Evolutionary conservation across 2,797 vertebrate species (phyloP).

Genomic region (Phoxinus dragarum): DNA sequence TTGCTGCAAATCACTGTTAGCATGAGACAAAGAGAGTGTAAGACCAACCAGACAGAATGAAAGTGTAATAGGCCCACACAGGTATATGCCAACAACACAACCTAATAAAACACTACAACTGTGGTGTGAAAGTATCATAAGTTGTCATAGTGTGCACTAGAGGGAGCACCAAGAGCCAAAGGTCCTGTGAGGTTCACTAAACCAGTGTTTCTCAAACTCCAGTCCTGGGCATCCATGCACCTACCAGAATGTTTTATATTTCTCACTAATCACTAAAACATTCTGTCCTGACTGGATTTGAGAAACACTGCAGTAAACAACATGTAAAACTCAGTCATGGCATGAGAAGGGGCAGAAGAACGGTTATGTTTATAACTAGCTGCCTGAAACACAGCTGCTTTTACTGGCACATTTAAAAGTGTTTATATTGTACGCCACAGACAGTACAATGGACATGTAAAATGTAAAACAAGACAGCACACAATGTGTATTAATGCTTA

Average conservation of each 20-base stretch:
- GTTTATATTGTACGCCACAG: neutral
- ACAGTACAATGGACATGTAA: neutral
- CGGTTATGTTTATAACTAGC: too few relatives aligned
- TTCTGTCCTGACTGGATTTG: neutral
- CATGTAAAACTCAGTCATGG: neutral
- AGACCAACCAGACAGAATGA: neutral
- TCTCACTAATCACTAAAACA: neutral
- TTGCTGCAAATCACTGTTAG: neutral
- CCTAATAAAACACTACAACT: neutral
- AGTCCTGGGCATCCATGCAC: neutral
- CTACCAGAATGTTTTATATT: neutral
- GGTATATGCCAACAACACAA: neutral
- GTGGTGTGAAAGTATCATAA: neutral
- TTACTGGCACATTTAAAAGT: neutral
- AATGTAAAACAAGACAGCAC: neutral
- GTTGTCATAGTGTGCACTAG: constrained; percentile 10
- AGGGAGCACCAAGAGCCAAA: neutral
- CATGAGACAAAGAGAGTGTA: neutral
- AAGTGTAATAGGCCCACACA: neutral
- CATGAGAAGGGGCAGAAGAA: too few relatives aligned
- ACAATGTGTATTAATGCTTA: neutral
- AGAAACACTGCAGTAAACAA: neutral
- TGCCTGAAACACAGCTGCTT: too few relatives aligned
- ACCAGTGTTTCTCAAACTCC: neutral
- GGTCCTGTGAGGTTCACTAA: neutral